Percentiles rank a stretch among this genome's conserved stretches.
Conservation (phyloP, 2,888 invertebrate genomes). For the Drosophila kokeensis region DNA sequence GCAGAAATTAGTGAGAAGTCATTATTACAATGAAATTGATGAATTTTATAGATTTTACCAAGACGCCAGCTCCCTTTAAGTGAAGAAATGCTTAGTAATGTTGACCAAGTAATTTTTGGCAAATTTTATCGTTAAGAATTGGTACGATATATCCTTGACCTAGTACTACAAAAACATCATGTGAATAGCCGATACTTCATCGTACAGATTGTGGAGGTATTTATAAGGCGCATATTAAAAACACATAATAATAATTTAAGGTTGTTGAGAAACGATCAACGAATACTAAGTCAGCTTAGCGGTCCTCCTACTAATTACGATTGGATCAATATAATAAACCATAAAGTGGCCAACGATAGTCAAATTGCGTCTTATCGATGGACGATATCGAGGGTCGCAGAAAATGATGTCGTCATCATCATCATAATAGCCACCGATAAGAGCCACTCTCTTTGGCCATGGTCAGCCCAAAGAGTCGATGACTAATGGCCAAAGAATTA, state of each 20-base stretch:
- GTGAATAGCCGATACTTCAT: conserved; percentile 16
- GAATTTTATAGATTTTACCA: background rate
- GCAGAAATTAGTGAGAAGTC: background rate
- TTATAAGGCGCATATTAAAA: conserved; percentile 26
- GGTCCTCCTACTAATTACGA: conserved; percentile 30
- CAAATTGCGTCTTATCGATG: conserved; percentile 68
- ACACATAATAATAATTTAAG: background rate
- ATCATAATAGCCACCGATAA: conserved; percentile 49
- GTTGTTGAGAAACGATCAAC: background rate
- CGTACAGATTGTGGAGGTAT: conserved; percentile 5
- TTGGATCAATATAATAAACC: conserved; percentile 12
- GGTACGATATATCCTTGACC: conserved; percentile 60
- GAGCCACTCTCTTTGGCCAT: conserved; percentile 1
- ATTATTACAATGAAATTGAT: background rate
- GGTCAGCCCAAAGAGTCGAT: conserved; percentile 18
- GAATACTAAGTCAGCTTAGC: conserved; percentile 2
- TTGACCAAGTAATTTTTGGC: conserved; percentile 44
- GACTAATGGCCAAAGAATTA: conserved; percentile 46
- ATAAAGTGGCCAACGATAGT: conserved; percentile 37
- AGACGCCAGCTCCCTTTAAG: background rate
- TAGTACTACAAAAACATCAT: conserved; percentile 54
- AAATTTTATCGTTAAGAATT: conserved; percentile 41
- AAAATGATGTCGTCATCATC: conserved; percentile 66
- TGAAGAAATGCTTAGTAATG: conserved; percentile 34
- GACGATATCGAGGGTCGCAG: conserved; percentile 36